These are phyloP conservation scores for Tragelaphus eurycerus DNA, from an alignment of 2,797 vertebrate species.

Conservation along the genomic window DNA sequence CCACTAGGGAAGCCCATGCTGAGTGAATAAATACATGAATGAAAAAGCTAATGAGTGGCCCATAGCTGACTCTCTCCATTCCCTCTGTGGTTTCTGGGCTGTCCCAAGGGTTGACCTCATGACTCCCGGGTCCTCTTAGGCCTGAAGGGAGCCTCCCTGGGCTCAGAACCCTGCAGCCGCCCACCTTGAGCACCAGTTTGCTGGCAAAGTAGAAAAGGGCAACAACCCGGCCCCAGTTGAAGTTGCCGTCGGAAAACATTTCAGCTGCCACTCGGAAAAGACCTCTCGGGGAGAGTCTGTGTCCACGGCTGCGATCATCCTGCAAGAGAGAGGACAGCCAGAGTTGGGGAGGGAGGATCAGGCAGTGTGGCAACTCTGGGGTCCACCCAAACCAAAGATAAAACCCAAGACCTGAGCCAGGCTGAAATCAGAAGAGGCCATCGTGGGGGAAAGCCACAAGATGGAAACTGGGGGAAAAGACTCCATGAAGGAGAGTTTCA, in stretches of 20 bases:
- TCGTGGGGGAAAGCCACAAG: neutral
- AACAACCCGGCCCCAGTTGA: constrained; percentile 96
- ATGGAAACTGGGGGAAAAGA: neutral
- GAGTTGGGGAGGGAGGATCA: neutral
- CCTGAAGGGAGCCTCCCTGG: neutral
- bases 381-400: neutral
- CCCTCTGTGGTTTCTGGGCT: neutral
- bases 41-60: neutral
- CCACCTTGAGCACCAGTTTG: constrained; percentile 92
- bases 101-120: too few species aligned
- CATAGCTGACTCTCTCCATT: neutral
- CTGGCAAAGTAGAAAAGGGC: constrained; percentile 96
- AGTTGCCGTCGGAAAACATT: constrained; percentile 94
- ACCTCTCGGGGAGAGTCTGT: constrained; percentile 87
- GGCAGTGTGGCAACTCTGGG: neutral
- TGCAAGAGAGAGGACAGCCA: constrained; percentile 62
- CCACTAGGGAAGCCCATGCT: neutral
- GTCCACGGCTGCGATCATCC: constrained; percentile 90
- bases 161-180: neutral
- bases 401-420: neutral
- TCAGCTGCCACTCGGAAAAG: constrained; percentile 92
- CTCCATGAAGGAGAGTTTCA: neutral
- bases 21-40: neutral
- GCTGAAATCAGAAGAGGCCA: neutral
- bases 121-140: neutral